A percentile compares a stretch with the other conserved stretches of the same genome.
Conservation (phyloP, 2,888 invertebrate genomes). For the Archips crataeganus region DNA sequence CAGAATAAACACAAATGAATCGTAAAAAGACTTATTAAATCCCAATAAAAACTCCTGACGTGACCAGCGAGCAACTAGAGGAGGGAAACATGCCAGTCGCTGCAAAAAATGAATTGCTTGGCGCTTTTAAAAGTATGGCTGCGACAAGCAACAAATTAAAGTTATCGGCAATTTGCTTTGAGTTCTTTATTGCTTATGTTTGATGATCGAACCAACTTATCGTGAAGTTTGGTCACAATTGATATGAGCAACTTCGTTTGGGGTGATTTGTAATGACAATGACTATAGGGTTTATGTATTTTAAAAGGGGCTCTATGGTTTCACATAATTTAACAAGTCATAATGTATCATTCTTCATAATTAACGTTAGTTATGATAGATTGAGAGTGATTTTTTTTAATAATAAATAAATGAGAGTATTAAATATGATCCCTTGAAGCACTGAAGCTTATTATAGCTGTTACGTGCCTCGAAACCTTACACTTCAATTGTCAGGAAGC, state of each 20-base stretch:
- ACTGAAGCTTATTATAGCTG: not conserved
- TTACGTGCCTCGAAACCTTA: not conserved
- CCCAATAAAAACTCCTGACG: conserved; percentile 31
- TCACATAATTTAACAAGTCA: too few relatives aligned
- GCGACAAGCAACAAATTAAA: conserved; percentile 37
- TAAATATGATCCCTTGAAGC: not conserved
- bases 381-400: too few relatives aligned
- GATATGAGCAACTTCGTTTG: too few relatives aligned
- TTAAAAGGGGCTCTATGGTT: too few relatives aligned
- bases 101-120: conserved; percentile 37
- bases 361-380: too few relatives aligned
- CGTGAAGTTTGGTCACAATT: too few relatives aligned
- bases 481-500: not conserved
- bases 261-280: too few relatives aligned
- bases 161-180: conserved; percentile 31
- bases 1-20: not conserved
- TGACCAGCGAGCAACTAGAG: conserved; percentile 11
- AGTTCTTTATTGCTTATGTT: too few relatives aligned
- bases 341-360: too few relatives aligned
- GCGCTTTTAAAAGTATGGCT: conserved; percentile 33
- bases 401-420: too few relatives aligned
- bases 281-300: too few relatives aligned
- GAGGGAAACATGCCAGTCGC: conserved; percentile 24
- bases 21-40: conserved; percentile 2
- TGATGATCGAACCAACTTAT: too few relatives aligned